These are phyloP conservation scores for Spodoptera picta DNA, from an alignment of 2,888 invertebrate genomes.

Conservation along the genomic window DNA sequence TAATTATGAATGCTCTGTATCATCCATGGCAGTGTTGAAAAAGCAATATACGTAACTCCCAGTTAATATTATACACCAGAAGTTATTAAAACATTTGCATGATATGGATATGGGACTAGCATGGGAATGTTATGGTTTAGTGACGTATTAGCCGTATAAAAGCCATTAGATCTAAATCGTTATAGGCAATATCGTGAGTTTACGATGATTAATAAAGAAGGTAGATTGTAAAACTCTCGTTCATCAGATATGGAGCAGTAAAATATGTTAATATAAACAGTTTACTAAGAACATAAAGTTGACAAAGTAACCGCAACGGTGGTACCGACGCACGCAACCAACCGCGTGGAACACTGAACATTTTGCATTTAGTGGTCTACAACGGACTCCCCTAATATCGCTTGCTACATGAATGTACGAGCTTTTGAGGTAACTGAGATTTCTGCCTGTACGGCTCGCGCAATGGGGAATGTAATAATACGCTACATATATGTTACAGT, in stretches of 20 bases:
- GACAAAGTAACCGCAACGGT: slow-evolving; percentile 60
- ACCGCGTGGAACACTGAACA: slow-evolving; percentile 56
- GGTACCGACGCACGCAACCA: slow-evolving; percentile 52
- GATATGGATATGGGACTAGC: slow-evolving; percentile 42
- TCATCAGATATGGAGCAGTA: slow-evolving; percentile 56
- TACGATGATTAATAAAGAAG: slow-evolving; percentile 58
- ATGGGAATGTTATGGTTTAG: slow-evolving; percentile 54
- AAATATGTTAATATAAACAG: slow-evolving; percentile 63
- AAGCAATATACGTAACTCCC: slow-evolving; percentile 13
- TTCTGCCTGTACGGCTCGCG: slow-evolving; percentile 25
- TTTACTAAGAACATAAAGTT: slow-evolving; percentile 63
- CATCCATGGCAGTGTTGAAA: background rate
- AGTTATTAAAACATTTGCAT: slow-evolving; percentile 59
- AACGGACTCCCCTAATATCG: slow-evolving; percentile 48
- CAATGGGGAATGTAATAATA: slow-evolving; percentile 39
- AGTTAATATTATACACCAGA: slow-evolving; percentile 33
- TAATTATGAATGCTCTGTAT: too few relatives aligned
- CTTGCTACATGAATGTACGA: slow-evolving; percentile 45
- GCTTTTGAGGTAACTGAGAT: slow-evolving; percentile 52
- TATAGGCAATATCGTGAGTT: slow-evolving; percentile 53
- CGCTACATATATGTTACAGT: slow-evolving; percentile 21
- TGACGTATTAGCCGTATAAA: slow-evolving; percentile 53
- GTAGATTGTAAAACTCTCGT: slow-evolving; percentile 53
- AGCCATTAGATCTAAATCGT: slow-evolving; percentile 52
- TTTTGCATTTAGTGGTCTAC: slow-evolving; percentile 59